Percentiles rank a stretch among this genome's conserved stretches.
Evolutionary conservation across 2,797 vertebrate species (phyloP).

Genomic region (Sphenodon punctatus): DNA sequence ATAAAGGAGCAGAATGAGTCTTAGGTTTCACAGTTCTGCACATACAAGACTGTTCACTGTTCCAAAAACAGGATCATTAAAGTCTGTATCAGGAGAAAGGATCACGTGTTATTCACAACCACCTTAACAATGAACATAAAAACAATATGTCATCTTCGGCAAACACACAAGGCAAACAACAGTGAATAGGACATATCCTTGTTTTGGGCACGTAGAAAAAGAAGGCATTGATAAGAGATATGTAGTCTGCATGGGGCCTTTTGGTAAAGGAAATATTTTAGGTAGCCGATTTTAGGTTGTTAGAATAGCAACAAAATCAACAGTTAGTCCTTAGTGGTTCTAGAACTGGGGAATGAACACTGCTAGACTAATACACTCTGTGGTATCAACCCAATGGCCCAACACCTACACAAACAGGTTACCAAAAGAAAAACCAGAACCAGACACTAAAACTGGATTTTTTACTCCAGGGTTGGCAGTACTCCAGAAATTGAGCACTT

Average conservation of each 20-base stretch:
- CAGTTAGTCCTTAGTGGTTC: neutral
- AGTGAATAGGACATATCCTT: neutral
- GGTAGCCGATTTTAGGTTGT: neutral
- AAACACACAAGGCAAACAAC: conserved; percentile 4
- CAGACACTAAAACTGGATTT: neutral
- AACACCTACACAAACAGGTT: neutral
- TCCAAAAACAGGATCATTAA: neutral
- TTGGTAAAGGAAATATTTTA: neutral
- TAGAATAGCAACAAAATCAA: neutral
- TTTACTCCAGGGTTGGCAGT: neutral
- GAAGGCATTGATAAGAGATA: conserved; percentile 26
- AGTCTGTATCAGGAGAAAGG: neutral
- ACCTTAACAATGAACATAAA: neutral
- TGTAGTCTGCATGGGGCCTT: conserved; percentile 6
- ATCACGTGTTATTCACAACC: neutral
- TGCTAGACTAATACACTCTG: neutral
- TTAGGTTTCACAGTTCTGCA: neutral
- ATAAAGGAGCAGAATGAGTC: neutral
- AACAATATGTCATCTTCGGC: neutral
- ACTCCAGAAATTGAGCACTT: neutral
- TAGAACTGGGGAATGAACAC: neutral
- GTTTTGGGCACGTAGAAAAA: conserved; percentile 7
- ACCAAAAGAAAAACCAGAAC: accelerated
- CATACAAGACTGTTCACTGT: neutral
- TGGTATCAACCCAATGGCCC: neutral